These are phyloP conservation scores for Synanthedon myopaeformis DNA, from an alignment of 2,888 invertebrate species.

Conservation along the genomic window DNA sequence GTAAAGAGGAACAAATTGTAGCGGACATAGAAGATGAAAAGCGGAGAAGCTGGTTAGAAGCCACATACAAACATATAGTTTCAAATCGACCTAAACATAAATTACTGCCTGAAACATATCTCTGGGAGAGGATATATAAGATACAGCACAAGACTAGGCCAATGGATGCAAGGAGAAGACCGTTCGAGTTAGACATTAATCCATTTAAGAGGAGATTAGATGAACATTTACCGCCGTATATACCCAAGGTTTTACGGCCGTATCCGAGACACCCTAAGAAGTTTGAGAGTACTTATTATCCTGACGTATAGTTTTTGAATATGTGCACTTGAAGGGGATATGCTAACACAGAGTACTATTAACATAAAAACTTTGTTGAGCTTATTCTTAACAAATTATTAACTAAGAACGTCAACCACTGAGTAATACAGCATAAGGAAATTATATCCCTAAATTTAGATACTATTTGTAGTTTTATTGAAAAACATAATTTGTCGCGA, in stretches of 20 bases:
- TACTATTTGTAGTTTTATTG: too few relatives aligned
- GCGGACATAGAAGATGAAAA: conserved; percentile 79
- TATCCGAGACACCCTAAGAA: conserved; percentile 73
- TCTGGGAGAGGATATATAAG: conserved; percentile 89
- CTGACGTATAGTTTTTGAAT: conserved; percentile 43
- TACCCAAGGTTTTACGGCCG: conserved; percentile 75
- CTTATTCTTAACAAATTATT: too few relatives aligned
- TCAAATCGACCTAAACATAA: conserved; percentile 75
- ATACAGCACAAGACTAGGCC: conserved; percentile 76
- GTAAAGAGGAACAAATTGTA: conserved; percentile 62
- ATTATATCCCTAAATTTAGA: too few relatives aligned
- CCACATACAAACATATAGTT: conserved; percentile 75
- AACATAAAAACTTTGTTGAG: too few relatives aligned
- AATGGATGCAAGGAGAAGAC: conserved; percentile 76
- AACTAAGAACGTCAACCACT: too few relatives aligned
- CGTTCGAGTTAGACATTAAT: conserved; percentile 75
- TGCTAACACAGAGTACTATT: too few relatives aligned
- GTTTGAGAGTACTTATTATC: conserved; percentile 78
- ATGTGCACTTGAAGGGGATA: too few relatives aligned
- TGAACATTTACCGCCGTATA: conserved; percentile 76
- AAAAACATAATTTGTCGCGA: too few relatives aligned
- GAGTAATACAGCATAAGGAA: too few relatives aligned
- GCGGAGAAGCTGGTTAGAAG: conserved; percentile 77
- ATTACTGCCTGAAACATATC: conserved; percentile 76
- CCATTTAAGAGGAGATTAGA: conserved; percentile 74